Evolutionary conservation across 2,888 invertebrate species (phyloP).

Genomic region (Apotomis capreana): DNA sequence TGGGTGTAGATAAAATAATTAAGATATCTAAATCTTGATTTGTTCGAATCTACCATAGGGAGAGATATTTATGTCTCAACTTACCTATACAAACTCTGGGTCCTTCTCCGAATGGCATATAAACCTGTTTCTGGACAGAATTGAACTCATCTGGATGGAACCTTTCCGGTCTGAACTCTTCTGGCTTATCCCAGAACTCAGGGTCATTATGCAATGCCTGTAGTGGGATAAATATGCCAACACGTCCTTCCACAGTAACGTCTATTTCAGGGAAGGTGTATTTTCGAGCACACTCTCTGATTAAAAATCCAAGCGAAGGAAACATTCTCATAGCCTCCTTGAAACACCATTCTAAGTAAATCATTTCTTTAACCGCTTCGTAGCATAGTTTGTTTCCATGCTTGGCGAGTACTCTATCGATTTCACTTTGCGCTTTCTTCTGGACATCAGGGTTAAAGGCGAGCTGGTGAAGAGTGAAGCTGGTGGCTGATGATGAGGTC

Average conservation of each 20-base stretch:
- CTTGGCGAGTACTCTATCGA: slow-evolving; percentile 56
- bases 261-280: slow-evolving; percentile 61
- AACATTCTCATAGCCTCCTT: slow-evolving; percentile 66
- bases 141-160: slow-evolving; percentile 56
- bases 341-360: slow-evolving; percentile 60
- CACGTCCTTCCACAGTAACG: slow-evolving; percentile 59
- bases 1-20: too few relatives aligned
- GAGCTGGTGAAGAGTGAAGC: slow-evolving; percentile 64
- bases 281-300: slow-evolving; percentile 55
- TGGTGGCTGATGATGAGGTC: slow-evolving; percentile 66
- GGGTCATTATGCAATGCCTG: slow-evolving; percentile 65
- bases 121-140: slow-evolving; percentile 56
- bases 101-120: slow-evolving; percentile 59
- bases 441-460: slow-evolving; percentile 62
- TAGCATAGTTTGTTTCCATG: slow-evolving; percentile 58
- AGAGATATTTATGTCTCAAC: background rate
- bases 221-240: slow-evolving; percentile 55
- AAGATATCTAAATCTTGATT: too few relatives aligned
- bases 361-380: slow-evolving; percentile 64
- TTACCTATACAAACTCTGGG: slow-evolving; percentile 42
- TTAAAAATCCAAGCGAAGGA: slow-evolving; percentile 64
- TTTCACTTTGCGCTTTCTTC: slow-evolving; percentile 57
- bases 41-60: background rate
- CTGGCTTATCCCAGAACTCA: slow-evolving; percentile 59
- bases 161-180: slow-evolving; percentile 63